Base-by-base conservation (phyloP, 2,888 invertebrate genomes). In the Drosophila neoperkinsi region DNA sequence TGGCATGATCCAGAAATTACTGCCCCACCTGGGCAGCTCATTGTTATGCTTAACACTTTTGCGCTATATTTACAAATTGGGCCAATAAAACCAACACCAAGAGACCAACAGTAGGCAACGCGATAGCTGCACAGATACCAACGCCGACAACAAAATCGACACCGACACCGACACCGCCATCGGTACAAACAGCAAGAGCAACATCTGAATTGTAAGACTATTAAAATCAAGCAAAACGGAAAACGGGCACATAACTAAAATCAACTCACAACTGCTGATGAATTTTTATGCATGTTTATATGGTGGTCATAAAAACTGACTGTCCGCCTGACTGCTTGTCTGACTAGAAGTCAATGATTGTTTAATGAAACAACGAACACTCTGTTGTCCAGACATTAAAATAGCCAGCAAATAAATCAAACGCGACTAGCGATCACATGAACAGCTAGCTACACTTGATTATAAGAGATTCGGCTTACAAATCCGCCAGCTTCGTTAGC, bases 231-330 rank as follows among this genome's bases (percentile, higher is more conserved):
- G 67, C 80, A 74, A 70, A 83, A 79, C 79, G 76, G 80, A 80
- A 76, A 81, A 73, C 72, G 69, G 66, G 71, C 74, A 79, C 74
- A 73, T 79, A 81, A 81, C 79, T 76, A 75, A 75, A 80, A 88
- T 76, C 67, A 76, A 82, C 82, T 72, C 79, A 78, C 78, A 78
- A 79, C 81, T 73, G 81, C 68, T 86, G 88, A 86, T 86, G 87
- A 86, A 88, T 86, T 86, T 86, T 88, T 86, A 87, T 87, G 89
- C 87, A 87, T 88, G 89, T 87, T 89, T 87, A 82, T 89, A 84
- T 84, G 87, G 60, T 83, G 79, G 81, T 74, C 79, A 81, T 87
- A 87, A 84, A 56, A n/a, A 64, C 30, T 16, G 31, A 13, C 33
- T 31, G 36, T 21, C 43, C 18, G 36, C 30, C 41, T 28, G 38